Evolutionary conservation across 2,113 vertebrate genomes (phyloP), one percentile per base, ranked within the genome.

Genomic region (Hystrix cristata): DNA sequence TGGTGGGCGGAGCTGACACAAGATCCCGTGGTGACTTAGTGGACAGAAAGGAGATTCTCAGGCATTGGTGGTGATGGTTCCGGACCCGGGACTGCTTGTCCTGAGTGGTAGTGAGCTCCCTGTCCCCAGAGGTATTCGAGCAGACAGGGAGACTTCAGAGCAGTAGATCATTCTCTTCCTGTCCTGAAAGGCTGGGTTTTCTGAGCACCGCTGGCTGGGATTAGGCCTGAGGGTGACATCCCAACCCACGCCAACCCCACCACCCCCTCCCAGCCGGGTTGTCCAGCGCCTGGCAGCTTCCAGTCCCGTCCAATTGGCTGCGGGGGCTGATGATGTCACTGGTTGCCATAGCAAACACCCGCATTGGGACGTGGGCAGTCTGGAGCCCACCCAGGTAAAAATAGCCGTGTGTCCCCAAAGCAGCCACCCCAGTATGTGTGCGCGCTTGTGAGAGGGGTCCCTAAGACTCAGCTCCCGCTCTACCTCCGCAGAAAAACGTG

Each of bases 331-430:
- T 98, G 98, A 97, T 97, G 96, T 98, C 98, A 98, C 64, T 62
- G 74, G 98, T 98, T 98, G 97, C 98, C 97, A 98, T 98, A 96
- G 97, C 16, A 0, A 98, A 92, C 93, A 69, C 91, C 80, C 87
- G 94, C 53, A 55, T 87, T 34, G 81, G 96, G 89, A 91, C 23
- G 87, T 96, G 96, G 97, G 96, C 96, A 97, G 94, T 84, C 93
- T 16, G 8, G 67, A 93, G 74, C 96, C 97, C 98, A 96, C 88
- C 46, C 0, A 11, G 29, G 74, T 93, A 98, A 97, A 98, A 97
- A 96, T 96, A 97, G 96, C 80, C 62, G 0, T 5, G 12, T 57
- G 91, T 97, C 94, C 93, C 90, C 31, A 7, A 29, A 5, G 18
- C 29, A 0, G 43, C 80, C 16, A 13, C 91, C 93, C 91, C 18